Base-by-base conservation (phyloP, 2,888 invertebrate species). In the Cremastobaeus sp. region DNA sequence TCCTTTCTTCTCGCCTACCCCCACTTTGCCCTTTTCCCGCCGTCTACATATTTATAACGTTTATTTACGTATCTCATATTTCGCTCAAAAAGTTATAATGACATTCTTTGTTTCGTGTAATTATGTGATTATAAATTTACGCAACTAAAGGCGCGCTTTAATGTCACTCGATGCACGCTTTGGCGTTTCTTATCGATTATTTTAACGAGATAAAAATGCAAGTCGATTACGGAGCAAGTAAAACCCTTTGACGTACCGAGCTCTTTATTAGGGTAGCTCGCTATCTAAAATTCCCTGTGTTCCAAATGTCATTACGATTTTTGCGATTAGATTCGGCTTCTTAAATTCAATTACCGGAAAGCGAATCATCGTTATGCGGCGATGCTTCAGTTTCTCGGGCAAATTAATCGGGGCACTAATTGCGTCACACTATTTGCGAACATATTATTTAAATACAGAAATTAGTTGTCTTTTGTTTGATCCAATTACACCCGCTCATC, bases 311-410 rank as follows among this genome's bases (percentile, higher is more conserved):
- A 47, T 60, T 60, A 69, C 52, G 43, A 59, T 68, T 68, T 68
- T 68, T 68, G 12, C 41, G 43, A 68, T 68, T 57, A 59, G 50
- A 68, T 68, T 59, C 39, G 50, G 59, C 57, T 48, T n/a, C 50
- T 50, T 41, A 5, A 65, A 68, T 57, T 20, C 43, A 41, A 32
- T 57, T 50, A 66, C 15, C 25, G 48, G 9, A 18, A 66, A 66
- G 15, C 48, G 66, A 66, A 48, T 57, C 48, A 41, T 48, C 66
- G 48, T 39, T 47, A 34, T 32, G 45, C 18, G 28, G 41, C 15
- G 28, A 14, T 15, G 21, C 18, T 41, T n/a, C 32, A 48, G 17
- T 54, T 45, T 65, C 15, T 30, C 43, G 15, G 37, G 39, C 64
- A 41, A 64, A 64, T 64, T 18, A 41, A 35, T 54, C 50, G 45